Evolutionary conservation across 1,140 invertebrate species (phyloP).

Genomic region (Hesperophylax magnus): DNA sequence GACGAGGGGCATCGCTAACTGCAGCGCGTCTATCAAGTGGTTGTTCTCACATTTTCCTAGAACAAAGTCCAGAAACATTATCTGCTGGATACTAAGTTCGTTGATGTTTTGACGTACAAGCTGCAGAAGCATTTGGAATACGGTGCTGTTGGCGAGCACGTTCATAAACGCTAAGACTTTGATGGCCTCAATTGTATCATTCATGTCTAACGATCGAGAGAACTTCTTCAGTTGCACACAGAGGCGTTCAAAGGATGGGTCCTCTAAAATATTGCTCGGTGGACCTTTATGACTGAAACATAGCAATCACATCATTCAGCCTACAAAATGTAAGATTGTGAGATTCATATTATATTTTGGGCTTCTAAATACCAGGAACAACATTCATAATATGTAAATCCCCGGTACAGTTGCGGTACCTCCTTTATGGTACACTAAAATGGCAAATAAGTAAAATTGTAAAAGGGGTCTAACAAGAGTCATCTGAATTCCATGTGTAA

Average conservation of each 20-base stretch:
- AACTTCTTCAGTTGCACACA: slow-evolving; percentile 70
- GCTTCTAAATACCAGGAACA: too few relatives aligned
- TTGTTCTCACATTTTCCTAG: slow-evolving; percentile 65
- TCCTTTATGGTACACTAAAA: too few relatives aligned
- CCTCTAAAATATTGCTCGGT: slow-evolving; percentile 1
- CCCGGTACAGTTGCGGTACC: too few relatives aligned
- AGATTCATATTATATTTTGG: too few relatives aligned
- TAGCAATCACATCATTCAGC: not conserved
- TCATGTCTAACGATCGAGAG: slow-evolving; percentile 67
- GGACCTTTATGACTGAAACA: slow-evolving; percentile 19
- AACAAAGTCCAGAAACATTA: slow-evolving; percentile 74
- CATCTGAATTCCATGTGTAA: too few relatives aligned
- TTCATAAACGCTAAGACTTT: slow-evolving; percentile 73
- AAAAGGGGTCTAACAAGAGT: too few relatives aligned
- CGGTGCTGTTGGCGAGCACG: slow-evolving; percentile 70
- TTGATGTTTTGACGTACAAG: slow-evolving; percentile 74
- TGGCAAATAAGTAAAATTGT: too few relatives aligned
- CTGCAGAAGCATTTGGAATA: slow-evolving; percentile 75
- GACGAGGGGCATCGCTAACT: slow-evolving; percentile 74
- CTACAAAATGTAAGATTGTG: too few relatives aligned
- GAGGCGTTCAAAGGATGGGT: slow-evolving; percentile 67
- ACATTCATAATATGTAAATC: too few relatives aligned
- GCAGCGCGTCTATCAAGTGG: slow-evolving; percentile 73
- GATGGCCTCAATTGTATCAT: slow-evolving; percentile 71
- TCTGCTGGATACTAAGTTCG: slow-evolving; percentile 71